Evolutionary conservation across 2,888 invertebrate species (phyloP).

Genomic region (Polydrusus pterygomalis): DNA sequence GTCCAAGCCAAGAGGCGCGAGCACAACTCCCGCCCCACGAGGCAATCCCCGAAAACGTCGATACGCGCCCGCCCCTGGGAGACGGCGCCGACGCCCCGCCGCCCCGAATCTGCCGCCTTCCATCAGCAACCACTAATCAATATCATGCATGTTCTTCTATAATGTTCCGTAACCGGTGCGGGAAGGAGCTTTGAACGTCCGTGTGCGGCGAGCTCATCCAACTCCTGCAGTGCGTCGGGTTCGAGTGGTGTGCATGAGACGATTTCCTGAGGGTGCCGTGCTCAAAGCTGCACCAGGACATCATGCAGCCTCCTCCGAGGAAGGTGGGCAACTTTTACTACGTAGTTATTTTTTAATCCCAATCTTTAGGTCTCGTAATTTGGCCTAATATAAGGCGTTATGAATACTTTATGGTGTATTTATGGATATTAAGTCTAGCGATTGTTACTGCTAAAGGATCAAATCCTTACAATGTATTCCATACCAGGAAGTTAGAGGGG

Average conservation of each 20-base stretch:
- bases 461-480: too few species aligned
- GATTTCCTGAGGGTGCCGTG: slow-evolving; percentile 30
- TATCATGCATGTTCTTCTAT: slow-evolving; percentile 25
- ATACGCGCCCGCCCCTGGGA: slow-evolving; percentile 29
- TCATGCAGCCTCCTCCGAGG: slow-evolving; percentile 90
- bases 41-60: slow-evolving; percentile 27
- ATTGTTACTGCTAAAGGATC: too few species aligned
- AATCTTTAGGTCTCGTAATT: neutral
- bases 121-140: slow-evolving; percentile 26
- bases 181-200: slow-evolving; percentile 16
- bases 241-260: slow-evolving; percentile 38
- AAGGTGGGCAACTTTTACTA: slow-evolving; percentile 75
- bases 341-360: neutral
- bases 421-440: too few species aligned
- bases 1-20: neutral
- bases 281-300: slow-evolving; percentile 31
- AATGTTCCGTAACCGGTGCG: slow-evolving; percentile 27
- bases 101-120: slow-evolving; percentile 36
- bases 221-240: slow-evolving; percentile 34
- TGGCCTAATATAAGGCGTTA: neutral
- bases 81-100: slow-evolving; percentile 31
- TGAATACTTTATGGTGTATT: neutral
- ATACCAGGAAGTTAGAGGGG: too few species aligned
- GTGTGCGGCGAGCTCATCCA: slow-evolving; percentile 29
- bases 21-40: neutral